These are phyloP conservation scores for Lumbricus terrestris DNA, from an alignment of 2,888 invertebrate species.

Conservation along the genomic window DNA sequence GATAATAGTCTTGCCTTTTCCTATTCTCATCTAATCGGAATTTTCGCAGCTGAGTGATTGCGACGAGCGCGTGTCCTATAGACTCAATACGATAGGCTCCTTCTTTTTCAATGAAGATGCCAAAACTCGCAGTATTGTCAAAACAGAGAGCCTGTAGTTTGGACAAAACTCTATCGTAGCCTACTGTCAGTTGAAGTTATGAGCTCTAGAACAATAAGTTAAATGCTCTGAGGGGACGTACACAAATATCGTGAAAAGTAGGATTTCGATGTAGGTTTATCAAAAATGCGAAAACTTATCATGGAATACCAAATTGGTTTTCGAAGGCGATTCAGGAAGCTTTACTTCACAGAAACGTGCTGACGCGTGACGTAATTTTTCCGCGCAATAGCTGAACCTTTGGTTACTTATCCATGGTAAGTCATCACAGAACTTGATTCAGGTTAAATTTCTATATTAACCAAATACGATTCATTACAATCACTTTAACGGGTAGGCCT, in stretches of 20 bases:
- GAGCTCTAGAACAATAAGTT: background rate
- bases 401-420: background rate
- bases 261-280: background rate
- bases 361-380: background rate
- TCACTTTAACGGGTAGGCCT: no score
- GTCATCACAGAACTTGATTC: background rate
- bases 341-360: no score
- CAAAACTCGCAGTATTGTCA: background rate
- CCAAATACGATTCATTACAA: no score
- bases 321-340: background rate
- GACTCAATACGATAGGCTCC: background rate
- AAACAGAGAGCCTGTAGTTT: no score
- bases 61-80: background rate
- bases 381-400: background rate
- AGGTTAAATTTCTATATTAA: background rate
- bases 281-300: background rate
- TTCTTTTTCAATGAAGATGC: background rate
- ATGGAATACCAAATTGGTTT: background rate
- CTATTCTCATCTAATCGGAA: background rate
- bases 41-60: background rate
- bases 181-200: background rate
- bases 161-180: background rate
- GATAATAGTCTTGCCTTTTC: background rate
- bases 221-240: background rate
- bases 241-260: background rate